phyloP scores from a whole-genome alignment of 2,797 vertebrate species.

The Trachurus trachurus region DNA sequence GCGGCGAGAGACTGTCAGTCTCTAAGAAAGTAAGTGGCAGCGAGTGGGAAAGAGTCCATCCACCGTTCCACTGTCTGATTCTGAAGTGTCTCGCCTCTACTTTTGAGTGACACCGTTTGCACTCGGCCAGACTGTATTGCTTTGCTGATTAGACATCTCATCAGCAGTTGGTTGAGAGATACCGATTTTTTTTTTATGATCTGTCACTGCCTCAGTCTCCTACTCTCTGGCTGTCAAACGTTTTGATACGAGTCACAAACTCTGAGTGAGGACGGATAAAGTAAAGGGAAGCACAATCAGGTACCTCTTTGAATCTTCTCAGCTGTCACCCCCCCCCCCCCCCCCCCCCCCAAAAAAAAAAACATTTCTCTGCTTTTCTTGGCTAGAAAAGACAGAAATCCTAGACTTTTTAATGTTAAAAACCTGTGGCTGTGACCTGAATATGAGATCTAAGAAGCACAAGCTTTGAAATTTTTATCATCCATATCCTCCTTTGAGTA shows the following conservation, averaged over 20 bases:
- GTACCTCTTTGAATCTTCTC: conserved; percentile 1
- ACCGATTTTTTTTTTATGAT: conserved; percentile 1
- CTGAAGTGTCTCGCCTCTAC: conserved; percentile 39
- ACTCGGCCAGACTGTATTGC: conserved; percentile 2
- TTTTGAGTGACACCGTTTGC: conserved; percentile 39
- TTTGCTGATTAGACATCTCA: conserved; percentile 40
- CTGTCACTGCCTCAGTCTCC: background rate
- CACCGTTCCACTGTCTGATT: conserved; percentile 32
- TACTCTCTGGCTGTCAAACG: background rate
- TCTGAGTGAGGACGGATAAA: background rate
- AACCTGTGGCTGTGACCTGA: conserved; percentile 34
- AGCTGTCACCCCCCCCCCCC: background rate
- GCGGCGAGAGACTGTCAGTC: background rate
- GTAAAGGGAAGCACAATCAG: background rate
- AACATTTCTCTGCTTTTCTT: background rate
- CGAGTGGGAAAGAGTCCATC: conserved; percentile 9
- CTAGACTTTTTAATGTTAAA: conserved; percentile 10
- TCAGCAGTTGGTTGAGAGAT: conserved; percentile 34
- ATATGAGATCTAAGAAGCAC: conserved; percentile 39
- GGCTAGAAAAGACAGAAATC: conserved; percentile 15
- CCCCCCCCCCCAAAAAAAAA: background rate
- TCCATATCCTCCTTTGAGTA: background rate
- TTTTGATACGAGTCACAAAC: background rate
- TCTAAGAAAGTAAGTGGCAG: conserved; percentile 20
- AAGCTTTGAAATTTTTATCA: conserved; percentile 8